Conservation (phyloP, 2,888 invertebrate species). For the Xanthia icteritia region DNA sequence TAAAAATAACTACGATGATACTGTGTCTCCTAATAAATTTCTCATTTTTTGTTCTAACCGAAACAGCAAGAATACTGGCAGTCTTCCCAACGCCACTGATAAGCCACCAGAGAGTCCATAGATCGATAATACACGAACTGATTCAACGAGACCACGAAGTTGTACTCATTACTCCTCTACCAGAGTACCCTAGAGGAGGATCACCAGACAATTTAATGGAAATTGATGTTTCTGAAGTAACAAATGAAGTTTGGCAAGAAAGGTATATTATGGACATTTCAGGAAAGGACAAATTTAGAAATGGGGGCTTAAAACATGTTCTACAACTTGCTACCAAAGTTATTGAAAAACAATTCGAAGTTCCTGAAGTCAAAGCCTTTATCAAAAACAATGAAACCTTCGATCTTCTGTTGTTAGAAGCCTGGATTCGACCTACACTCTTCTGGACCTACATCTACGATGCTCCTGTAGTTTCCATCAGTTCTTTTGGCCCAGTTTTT, state of each 20-base stretch:
- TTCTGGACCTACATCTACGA: slow-evolving; percentile 53
- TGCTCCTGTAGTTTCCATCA: slow-evolving; percentile 42
- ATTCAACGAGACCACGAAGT: slow-evolving; percentile 35
- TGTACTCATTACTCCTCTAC: slow-evolving; percentile 44
- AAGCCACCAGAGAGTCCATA: slow-evolving; percentile 37
- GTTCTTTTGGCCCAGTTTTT: slow-evolving; percentile 42
- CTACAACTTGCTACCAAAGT: slow-evolving; percentile 28
- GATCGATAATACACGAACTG: slow-evolving; percentile 46
- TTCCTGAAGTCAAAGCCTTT: slow-evolving; percentile 37
- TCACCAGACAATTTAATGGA: slow-evolving; percentile 51
- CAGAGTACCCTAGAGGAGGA: slow-evolving; percentile 39
- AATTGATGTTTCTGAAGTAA: slow-evolving; percentile 48
- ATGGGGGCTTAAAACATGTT: slow-evolving; percentile 16
- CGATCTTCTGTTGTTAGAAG: slow-evolving; percentile 46
- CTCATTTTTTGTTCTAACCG: background rate
- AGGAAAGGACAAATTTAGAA: slow-evolving; percentile 1
- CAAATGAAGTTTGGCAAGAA: slow-evolving; percentile 45
- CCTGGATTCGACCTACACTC: slow-evolving; percentile 53
- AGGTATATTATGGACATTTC: background rate
- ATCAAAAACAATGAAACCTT: slow-evolving; percentile 51
- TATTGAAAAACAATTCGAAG: slow-evolving; percentile 33
- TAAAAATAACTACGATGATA: background rate
- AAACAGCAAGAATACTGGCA: slow-evolving; percentile 49
- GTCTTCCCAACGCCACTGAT: slow-evolving; percentile 50
- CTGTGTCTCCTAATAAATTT: slow-evolving; percentile 15